A percentile compares a stretch with the other conserved stretches of the same genome.
Conservation (phyloP, 2,888 invertebrate genomes). For the Chaetoderma sp. region DNA sequence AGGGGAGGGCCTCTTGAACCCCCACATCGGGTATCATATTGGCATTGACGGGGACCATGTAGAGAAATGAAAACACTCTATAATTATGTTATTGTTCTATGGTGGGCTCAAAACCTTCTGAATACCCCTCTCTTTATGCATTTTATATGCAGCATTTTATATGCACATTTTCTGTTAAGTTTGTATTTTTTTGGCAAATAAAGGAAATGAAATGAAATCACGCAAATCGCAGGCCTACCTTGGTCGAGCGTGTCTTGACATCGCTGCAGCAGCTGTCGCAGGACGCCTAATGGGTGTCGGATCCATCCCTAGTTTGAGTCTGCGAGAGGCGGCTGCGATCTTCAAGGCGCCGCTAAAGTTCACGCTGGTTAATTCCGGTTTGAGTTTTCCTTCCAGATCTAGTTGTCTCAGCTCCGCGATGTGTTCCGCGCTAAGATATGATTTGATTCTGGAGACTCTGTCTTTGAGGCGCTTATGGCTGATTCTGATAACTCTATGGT, state of each 20-base stretch:
- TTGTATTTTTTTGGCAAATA: no score
- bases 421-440: conserved; percentile 51
- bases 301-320: conserved; percentile 50
- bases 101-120: no score
- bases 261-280: neutral
- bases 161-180: no score
- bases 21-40: no score
- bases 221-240: no score
- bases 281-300: neutral
- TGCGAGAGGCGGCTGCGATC: conserved; percentile 53
- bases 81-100: no score
- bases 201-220: no score
- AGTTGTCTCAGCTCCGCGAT: conserved; percentile 48
- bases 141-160: no score
- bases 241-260: neutral
- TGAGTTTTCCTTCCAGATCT: conserved; percentile 52
- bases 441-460: conserved; percentile 54
- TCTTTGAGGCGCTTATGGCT: conserved; percentile 55
- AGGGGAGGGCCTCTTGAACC: no score
- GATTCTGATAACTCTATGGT: conserved; percentile 55
- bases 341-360: conserved; percentile 50
- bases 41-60: no score
- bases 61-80: no score
- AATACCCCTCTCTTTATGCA: no score
- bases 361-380: conserved; percentile 37